Evolutionary conservation across 2,888 invertebrate genomes (phyloP).

Genomic region (Ormyrus labotus): DNA sequence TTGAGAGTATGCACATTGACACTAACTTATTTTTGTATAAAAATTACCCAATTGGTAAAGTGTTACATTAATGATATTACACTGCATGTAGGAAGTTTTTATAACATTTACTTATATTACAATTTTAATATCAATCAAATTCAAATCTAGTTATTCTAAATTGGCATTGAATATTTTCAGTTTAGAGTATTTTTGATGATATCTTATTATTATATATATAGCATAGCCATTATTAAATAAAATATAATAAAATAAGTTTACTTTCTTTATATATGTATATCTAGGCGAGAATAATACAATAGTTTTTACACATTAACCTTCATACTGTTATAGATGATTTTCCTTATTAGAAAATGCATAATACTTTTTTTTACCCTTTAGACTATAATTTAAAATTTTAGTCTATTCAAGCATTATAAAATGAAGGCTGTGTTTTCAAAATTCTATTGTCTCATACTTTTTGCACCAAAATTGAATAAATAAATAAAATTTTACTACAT

Average conservation of each 20-base stretch:
- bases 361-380: slow-evolving; percentile 36
- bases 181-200: slow-evolving; percentile 42
- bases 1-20: slow-evolving; percentile 49
- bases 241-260: slow-evolving; percentile 52
- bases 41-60: slow-evolving; percentile 57
- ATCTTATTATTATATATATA: slow-evolving; percentile 40
- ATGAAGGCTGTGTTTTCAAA: slow-evolving; percentile 15
- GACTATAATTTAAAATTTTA: slow-evolving; percentile 21
- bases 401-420: slow-evolving; percentile 22
- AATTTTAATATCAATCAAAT: slow-evolving; percentile 37
- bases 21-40: slow-evolving; percentile 58
- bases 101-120: slow-evolving; percentile 41
- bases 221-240: slow-evolving; percentile 51
- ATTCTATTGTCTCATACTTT: slow-evolving; percentile 44
- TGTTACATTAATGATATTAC: slow-evolving; percentile 11
- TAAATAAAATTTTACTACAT: slow-evolving; percentile 42
- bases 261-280: slow-evolving; percentile 37
- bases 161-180: slow-evolving; percentile 26
- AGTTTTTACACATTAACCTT: slow-evolving; percentile 43
- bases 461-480: slow-evolving; percentile 29
- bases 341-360: slow-evolving; percentile 20
- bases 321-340: slow-evolving; percentile 45
- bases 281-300: slow-evolving; percentile 30
- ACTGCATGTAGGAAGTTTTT: slow-evolving; percentile 17
- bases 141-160: slow-evolving; percentile 36